Base-by-base conservation (phyloP, 2,888 invertebrate genomes). In the Itoplectis maculator region DNA sequence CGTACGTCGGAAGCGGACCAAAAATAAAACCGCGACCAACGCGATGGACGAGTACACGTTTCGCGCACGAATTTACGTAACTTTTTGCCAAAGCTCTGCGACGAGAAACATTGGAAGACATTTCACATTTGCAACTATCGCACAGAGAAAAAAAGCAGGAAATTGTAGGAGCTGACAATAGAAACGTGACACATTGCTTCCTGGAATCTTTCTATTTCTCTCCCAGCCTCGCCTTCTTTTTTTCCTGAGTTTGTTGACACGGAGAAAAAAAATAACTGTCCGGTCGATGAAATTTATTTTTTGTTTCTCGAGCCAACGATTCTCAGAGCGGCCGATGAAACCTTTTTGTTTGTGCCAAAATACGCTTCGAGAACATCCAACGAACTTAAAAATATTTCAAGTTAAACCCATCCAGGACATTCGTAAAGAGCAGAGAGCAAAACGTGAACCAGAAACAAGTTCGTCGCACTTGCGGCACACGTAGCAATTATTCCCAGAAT, bases 21-120 rank as follows among this genome's bases (percentile, higher is more conserved):
- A 73, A 54, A 65, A 66, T 75, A 75, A 75, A 54, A 15, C n/a
- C n/a, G n/a, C 42, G 29, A 11, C 42, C 74, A 65, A 72, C 47
- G 72, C 59, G 42, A n/a, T 56, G 65, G 37, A 18, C 15, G 11
- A 29, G 65, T 65, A 15, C 54, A 45, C 65, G 74, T 65, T 66
- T 66, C 29, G 65, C 23, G 42, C 74, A 65, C 35, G 40, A 29
- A 18, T 65, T 75, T 75, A 75, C 74, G 74, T 75, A 75, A 75
- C 66, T 54, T 65, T 18, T n/a, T 13, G 20, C 23, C 20, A 65
- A 9, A 65, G 11, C 15, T 5, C 20, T 29, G 20, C 20, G 9
- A 20, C 18, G 11, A n/a, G n/a, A 3, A 42, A 63, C 11, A 42
- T 29, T 9, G 8, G 15, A 6, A 63, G 40, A 40, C 1, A n/a